Base-by-base conservation (phyloP, 1,140 invertebrate species). In the Lethrus apterus region DNA sequence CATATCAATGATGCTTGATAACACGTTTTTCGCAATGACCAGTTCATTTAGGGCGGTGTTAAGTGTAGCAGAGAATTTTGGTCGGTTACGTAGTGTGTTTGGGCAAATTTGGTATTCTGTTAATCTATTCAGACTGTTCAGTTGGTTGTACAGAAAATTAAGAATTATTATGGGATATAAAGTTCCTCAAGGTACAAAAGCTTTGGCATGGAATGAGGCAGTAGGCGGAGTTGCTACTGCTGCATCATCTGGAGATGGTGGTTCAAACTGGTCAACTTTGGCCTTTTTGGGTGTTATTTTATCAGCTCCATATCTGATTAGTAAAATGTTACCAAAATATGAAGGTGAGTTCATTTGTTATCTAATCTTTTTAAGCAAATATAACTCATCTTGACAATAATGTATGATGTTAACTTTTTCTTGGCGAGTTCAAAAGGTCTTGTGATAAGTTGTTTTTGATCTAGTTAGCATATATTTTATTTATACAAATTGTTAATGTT, bases 1-100 rank as follows among this genome's bases (percentile, higher is more conserved):
- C 34, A 79, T 98, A 7, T 89, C 91, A 15, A 92, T 94, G 77
- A 95, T 98, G 88, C 68, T 98, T 20, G 94, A 97, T 60, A 96
- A 92, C 10, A 96, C 93, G 48, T 95, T 93, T 65, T 84, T 89
- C 68, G 93, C 94, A 13, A 77, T 98, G 56, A 89, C 93, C 9
- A 94, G 84, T 66, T 96, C 93, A 4, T 98, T 98, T 65, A 74
- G 88, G 60, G 93, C 94, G 31, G 89, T 98, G 52, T 71, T 98
- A 23, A 90, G 91, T 40, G 93, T 98, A 1, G 93, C 93, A 21
- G 92, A 98, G 52, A 94, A 96, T 69, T 85, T 98, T 69, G 83
- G 86, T 3, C 71, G 86, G 52, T 66, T 97, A 38, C 78, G 87
- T 44, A 77, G 78, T 8, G 80, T 94, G 53, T 82, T 97, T 60